Conservation (phyloP, 2,113 vertebrate species). For the Melanostigma gelatinosum region DNA sequence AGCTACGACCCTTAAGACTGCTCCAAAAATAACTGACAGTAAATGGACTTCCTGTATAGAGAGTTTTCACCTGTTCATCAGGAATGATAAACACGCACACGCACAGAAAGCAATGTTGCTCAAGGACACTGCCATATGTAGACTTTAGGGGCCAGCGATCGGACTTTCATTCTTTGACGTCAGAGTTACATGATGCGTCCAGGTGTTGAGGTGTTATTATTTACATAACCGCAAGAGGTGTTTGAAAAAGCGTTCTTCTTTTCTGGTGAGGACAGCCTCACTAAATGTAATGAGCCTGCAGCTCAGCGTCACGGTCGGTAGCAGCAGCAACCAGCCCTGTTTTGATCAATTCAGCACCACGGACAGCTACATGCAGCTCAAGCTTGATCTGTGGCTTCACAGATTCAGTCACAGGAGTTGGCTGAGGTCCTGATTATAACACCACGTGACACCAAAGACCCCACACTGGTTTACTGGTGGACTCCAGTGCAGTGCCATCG, state of each 20-base stretch:
- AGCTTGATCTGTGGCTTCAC: not conserved
- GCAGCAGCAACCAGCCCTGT: not conserved
- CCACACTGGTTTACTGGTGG: not conserved
- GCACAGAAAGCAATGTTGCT: too few relatives aligned
- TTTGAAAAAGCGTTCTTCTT: not conserved
- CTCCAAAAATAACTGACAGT: not conserved
- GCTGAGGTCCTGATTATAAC: not conserved
- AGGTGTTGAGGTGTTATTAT: not conserved
- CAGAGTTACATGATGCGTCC: not conserved
- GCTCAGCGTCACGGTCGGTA: not conserved
- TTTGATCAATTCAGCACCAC: conserved; percentile 1
- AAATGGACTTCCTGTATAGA: too few relatives aligned
- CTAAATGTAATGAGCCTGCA: not conserved
- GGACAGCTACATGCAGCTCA: conserved; percentile 12
- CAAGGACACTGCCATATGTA: too few relatives aligned
- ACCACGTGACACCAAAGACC: not conserved
- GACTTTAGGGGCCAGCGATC: too few relatives aligned
- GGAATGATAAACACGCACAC: too few relatives aligned
- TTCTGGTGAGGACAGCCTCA: not conserved
- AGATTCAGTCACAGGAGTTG: not conserved
- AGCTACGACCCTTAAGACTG: not conserved
- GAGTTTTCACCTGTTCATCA: too few relatives aligned
- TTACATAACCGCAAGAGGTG: too few relatives aligned
- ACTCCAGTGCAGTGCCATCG: not conserved
- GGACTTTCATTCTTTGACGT: not conserved